Conservation (phyloP, 1,140 invertebrate genomes). For the Rhizoglyphus robini region DNA sequence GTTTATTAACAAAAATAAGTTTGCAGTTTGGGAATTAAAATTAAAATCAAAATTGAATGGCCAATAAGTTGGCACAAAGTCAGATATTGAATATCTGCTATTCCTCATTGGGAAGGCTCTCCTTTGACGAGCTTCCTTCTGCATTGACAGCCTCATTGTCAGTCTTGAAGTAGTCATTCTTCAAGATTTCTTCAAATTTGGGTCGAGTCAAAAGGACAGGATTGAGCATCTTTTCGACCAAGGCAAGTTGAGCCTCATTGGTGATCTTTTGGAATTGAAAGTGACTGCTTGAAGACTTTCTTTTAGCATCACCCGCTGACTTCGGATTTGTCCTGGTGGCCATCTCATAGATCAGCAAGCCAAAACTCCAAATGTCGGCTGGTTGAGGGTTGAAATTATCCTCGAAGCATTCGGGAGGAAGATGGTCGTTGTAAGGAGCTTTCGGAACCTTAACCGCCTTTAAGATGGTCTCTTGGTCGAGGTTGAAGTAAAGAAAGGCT, state of each 20-base stretch:
- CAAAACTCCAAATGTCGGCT: conserved; percentile 14
- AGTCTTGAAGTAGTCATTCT: not conserved
- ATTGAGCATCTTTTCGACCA: not conserved
- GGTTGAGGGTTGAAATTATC: not conserved
- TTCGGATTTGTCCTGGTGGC: not conserved
- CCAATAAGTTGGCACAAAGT: too few species aligned
- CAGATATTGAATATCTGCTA: too few species aligned
- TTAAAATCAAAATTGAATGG: too few species aligned
- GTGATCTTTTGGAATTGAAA: not conserved
- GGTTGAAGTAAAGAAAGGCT: conserved; percentile 1
- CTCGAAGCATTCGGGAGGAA: conserved; percentile 13
- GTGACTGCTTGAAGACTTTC: too few species aligned
- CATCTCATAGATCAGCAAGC: conserved; percentile 6
- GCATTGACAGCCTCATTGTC: too few species aligned
- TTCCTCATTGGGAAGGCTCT: too few species aligned
- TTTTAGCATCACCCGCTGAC: not conserved
- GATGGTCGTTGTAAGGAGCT: not conserved
- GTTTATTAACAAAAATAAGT: too few species aligned
- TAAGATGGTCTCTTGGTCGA: not conserved
- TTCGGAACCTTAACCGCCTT: not conserved
- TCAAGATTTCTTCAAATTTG: not conserved
- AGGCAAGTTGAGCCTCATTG: not conserved
- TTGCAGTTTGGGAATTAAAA: too few species aligned
- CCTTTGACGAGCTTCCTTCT: too few species aligned
- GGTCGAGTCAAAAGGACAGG: not conserved